Conservation (phyloP, 2,888 invertebrate genomes). For the Thyatira batis region DNA sequence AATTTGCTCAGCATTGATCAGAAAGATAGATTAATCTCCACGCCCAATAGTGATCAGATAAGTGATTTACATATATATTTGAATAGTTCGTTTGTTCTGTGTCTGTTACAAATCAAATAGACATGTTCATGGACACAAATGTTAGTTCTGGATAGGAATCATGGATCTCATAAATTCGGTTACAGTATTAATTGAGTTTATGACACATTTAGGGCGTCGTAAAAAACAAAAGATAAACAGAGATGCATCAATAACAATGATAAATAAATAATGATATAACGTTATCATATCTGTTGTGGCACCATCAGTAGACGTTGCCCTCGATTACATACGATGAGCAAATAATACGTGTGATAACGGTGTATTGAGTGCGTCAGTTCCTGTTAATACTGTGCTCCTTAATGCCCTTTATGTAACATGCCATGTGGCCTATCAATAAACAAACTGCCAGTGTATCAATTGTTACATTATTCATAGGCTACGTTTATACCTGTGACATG, state of each 20-base stretch:
- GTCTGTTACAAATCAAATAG: no score
- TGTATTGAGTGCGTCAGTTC: neutral
- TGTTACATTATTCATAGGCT: neutral
- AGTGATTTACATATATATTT: no score
- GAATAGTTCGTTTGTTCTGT: no score
- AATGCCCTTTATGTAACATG: neutral
- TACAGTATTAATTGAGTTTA: no score
- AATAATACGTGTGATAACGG: conserved; percentile 8
- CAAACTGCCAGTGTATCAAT: neutral
- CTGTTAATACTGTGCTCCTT: neutral
- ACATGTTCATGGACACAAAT: no score
- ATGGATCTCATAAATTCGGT: no score
- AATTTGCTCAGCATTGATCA: no score
- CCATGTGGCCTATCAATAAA: neutral
- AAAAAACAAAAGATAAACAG: neutral
- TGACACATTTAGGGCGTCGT: neutral
- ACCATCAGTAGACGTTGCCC: conserved; percentile 18
- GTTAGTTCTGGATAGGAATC: no score
- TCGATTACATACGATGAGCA: conserved; percentile 21
- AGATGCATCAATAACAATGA: neutral
- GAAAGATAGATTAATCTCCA: no score
- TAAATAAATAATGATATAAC: neutral
- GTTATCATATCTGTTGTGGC: conserved; percentile 8
- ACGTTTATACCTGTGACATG: neutral
- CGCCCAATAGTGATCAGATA: no score